Conservation (phyloP, 2,797 vertebrate species). For the Bradypus variegatus region DNA sequence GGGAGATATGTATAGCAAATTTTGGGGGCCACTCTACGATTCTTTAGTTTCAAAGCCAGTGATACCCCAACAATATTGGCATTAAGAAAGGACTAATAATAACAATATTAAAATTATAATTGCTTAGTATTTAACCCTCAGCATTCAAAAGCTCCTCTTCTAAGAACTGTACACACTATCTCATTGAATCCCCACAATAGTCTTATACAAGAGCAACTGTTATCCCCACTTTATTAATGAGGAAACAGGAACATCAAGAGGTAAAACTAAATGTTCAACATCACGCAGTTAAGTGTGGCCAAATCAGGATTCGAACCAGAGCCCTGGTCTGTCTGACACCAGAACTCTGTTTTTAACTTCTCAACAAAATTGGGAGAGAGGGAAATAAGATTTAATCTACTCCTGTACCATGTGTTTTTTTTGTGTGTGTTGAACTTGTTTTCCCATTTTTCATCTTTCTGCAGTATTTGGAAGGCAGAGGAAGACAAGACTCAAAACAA, state of each 20-base stretch:
- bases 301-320: not conserved
- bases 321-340: not conserved
- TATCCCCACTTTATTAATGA: not conserved
- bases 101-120: not conserved
- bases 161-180: not conserved
- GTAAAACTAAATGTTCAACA: not conserved
- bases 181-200: not conserved
- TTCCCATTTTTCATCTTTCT: constrained; percentile 29
- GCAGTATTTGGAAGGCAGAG: not conserved
- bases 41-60: constrained; percentile 13
- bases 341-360: not conserved
- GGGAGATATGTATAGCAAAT: not conserved
- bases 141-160: not conserved
- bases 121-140: not conserved
- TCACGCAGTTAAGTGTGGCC: not conserved
- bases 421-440: not conserved
- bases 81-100: not conserved
- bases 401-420: not conserved
- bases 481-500: not conserved
- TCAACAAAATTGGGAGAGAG: not conserved
- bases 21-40: not conserved
- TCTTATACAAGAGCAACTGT: not conserved
- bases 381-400: not conserved
- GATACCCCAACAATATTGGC: not conserved
- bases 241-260: constrained; percentile 7